These are phyloP conservation scores for Hirundichthys speculiger DNA, from an alignment of 2,113 vertebrate species.

Conservation along the genomic window DNA sequence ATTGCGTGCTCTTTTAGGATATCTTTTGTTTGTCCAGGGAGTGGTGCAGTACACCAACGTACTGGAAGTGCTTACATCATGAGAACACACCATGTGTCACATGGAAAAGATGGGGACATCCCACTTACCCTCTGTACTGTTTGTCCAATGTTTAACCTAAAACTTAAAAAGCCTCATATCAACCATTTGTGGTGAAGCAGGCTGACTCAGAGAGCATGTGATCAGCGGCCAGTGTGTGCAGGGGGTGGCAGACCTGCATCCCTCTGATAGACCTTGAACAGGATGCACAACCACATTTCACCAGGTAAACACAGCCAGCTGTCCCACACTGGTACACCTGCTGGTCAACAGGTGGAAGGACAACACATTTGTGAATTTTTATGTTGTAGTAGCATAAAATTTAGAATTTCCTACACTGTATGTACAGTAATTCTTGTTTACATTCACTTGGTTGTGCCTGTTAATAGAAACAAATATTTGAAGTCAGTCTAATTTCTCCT, in stretches of 20 bases:
- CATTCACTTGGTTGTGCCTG: no score
- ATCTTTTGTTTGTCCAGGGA: constrained; percentile 82
- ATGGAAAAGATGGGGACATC: constrained; percentile 23
- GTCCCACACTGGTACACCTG: constrained; percentile 23
- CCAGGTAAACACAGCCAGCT: no score
- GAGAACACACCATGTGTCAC: constrained; percentile 76
- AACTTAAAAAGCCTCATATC: background rate
- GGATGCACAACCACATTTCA: constrained; percentile 70
- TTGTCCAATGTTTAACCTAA: background rate
- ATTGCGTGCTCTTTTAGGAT: constrained; percentile 50
- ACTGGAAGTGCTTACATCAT: constrained; percentile 68
- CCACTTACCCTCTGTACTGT: background rate
- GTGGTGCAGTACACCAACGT: constrained; percentile 60
- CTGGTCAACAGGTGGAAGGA: constrained; percentile 15
- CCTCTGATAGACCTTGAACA: constrained; percentile 43
- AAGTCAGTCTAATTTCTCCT: no score
- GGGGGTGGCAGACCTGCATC: constrained; percentile 61
- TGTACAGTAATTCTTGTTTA: no score
- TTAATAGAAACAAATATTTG: no score
- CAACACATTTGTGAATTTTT: background rate
- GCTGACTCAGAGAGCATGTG: constrained; percentile 70
- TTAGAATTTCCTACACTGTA: no score
- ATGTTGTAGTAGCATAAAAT: no score
- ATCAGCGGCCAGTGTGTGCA: constrained; percentile 61
- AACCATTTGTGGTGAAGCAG: background rate